Evolutionary conservation across 2,888 invertebrate species (phyloP), one percentile per base, ranked within the genome.

Genomic region (Epirrhoe tristata): DNA sequence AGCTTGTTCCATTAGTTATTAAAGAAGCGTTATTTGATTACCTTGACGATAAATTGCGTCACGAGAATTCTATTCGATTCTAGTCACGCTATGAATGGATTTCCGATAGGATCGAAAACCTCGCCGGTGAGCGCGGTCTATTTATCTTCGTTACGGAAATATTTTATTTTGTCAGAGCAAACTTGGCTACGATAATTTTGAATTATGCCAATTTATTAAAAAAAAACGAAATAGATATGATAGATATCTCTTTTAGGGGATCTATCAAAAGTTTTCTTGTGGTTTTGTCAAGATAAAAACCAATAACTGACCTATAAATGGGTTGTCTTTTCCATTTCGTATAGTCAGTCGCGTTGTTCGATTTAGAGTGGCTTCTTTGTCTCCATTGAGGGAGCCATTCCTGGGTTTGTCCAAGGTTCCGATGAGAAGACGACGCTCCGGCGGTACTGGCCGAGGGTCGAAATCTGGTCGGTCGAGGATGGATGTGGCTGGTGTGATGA

Each of bases 401-500:
- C 82, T 88, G 70, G 85, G 91, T 81, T 84, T 94, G 80, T 85
- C 94, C 74, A 93, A 79, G 17, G 91, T 91, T 12, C 90, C 90
- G 59, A 91, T 89, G 68, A 93, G 89, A 7, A 92, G 87, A 48
- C 92, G 83, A 32, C 91, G 78, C 75, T 93, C 94, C 2, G 93
- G 91, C 8, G 93, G 92, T 52, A 88, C 77, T 12, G 91, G 85
- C 58, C 91, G 84, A 10, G 83, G 84, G 74, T 91, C 92, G 52
- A 85, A 77, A 63, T 88, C 90, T 0, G 86, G 77, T 48, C 90
- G 79, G 67, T 87, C 89, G 57, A 91, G 87, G 10, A 87, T 88
- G 7, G 93, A 93, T 71, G 86, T 93, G 66, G 94, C 94, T 2
- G 94, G 94, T n/a, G 94, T 94, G 82, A 94, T 94, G 73, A 94